Evolutionary conservation across 2,797 vertebrate genomes (phyloP), one percentile per base, ranked within the genome.

Genomic region (Acanthurus tractus): DNA sequence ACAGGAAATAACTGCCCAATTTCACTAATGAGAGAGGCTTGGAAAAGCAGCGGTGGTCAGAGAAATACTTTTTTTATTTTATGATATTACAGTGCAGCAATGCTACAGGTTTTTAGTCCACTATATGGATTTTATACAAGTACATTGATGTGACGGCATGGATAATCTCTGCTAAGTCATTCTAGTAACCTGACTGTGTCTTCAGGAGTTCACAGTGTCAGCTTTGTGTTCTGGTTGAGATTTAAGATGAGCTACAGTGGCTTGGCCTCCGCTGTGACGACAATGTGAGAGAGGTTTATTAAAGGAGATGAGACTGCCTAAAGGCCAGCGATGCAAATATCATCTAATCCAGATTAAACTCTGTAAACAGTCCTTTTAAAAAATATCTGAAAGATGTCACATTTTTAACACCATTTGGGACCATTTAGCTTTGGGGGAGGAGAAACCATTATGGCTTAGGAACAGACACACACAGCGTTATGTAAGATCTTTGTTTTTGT

Each of bases 11-110:
- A 87, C 74, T 86, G 67, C 64, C 80, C 80, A 87, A 89, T 93
- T 90, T 91, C 70, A 77, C 83, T 92, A 88, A 92, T 91, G 85
- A 86, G 63, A 71, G 54, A 59, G 42, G 74, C 54, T 66, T 73
- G 23, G 59, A 63, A 48, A 56, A 64, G 69, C 67, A 69, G 67
- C 61, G 42, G 58, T 29, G 12, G 6, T 67, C 45, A 62, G 57
- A 79, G 71, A 64, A 81, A 79, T 42, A 42, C 58, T 49, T 36
- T 72, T 46, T 72, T 46, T 23, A 75, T 44, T 58, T 54, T 50
- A 45, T 42, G 4, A 13, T 38, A 6, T 63, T 17, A 55, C 34
- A 11, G 7, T 4, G 5, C 29, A 52, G 42, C 6, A 7, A 34
- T 10, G 17, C 44, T 25, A 1, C 56, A 10, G 13, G 7, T 25